phyloP scores from a whole-genome alignment of 2,888 invertebrate genomes.

The Sicus ferrugineus region DNA sequence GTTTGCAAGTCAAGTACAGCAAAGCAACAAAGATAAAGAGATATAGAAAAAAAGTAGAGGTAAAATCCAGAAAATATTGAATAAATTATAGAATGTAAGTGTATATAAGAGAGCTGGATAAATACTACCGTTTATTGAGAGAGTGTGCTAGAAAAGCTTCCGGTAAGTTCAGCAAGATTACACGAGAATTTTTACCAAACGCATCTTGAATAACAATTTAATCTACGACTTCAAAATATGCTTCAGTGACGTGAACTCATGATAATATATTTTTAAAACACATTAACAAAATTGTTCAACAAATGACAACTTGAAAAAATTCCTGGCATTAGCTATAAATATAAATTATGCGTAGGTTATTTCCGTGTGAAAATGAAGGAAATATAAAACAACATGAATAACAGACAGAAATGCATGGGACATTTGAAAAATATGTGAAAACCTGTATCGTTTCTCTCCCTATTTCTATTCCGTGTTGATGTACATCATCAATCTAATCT shows the following conservation, averaged over 20 bases:
- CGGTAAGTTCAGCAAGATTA: not conserved
- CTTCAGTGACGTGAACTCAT: not conserved
- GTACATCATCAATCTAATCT: not conserved
- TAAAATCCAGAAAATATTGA: not conserved
- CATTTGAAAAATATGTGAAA: too few species aligned
- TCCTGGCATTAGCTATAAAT: not conserved
- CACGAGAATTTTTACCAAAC: conserved; percentile 16
- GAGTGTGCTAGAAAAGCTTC: conserved; percentile 3
- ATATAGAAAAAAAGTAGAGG: not conserved
- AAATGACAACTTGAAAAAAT: not conserved
- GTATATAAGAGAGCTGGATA: not conserved
- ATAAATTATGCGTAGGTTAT: not conserved
- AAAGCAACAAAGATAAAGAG: not conserved
- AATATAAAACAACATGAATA: not conserved
- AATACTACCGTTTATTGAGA: not conserved
- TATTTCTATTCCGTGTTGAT: not conserved
- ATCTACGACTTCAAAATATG: not conserved
- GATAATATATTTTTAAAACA: not conserved
- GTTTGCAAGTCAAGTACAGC: not conserved
- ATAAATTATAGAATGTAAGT: not conserved
- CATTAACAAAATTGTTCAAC: not conserved
- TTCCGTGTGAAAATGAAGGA: not conserved
- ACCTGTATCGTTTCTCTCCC: not conserved
- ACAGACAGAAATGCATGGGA: not conserved
- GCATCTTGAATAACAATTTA: conserved; percentile 14